Base-by-base conservation (phyloP, 2,888 invertebrate genomes). In the Tupiocoris notatus region DNA sequence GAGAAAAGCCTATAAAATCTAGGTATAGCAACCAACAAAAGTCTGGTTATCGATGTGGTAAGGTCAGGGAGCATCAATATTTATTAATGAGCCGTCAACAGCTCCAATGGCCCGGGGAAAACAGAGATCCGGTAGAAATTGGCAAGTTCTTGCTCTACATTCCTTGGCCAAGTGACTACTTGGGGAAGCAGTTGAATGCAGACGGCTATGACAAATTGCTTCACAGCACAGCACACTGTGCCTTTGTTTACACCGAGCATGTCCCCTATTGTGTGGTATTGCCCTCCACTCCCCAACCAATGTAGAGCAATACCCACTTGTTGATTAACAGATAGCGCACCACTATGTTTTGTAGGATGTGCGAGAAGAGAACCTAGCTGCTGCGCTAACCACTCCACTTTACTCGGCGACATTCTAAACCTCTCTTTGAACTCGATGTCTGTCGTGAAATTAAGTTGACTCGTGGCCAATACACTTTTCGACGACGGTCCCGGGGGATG, bases 211-310 rank as follows among this genome's bases (percentile, higher is more conserved):
- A 65, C 65, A n/a, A 25, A n/a, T 23, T 63, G 7, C 23, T 63
- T 22, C 2, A 63, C 63, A 63, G 1, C 2, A 1, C 63, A 24
- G 24, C 22, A 63, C 3, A 63, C 23, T 22, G 23, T 63, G 21
- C 23, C 63, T 63, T 63, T 63, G 63, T 24, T 63, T 22, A 63
- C 22, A 63, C 21, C 63, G 16, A 23, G 63, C 63, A 63, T 22
- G 63, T 63, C 23, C 1, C 16, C 23, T 63, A 22, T 16, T 3
- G 24, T 24, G 22, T 63, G 63, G 63, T 22, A 63, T 24, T 63
- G 63, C 16, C n/a, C 63, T 2, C 23, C 63, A 63, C 63, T 63
- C 24, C 21, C 23, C 23, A 63, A 2, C 63, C 63, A 63, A 24
- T 63, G 63, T 16, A 62, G 62, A 16, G 62, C 62, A 18, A 62